A percentile compares a stretch with the other conserved stretches of the same genome.
Conservation (phyloP, 1,140 invertebrate genomes). For the Cephus cinctus region DNA sequence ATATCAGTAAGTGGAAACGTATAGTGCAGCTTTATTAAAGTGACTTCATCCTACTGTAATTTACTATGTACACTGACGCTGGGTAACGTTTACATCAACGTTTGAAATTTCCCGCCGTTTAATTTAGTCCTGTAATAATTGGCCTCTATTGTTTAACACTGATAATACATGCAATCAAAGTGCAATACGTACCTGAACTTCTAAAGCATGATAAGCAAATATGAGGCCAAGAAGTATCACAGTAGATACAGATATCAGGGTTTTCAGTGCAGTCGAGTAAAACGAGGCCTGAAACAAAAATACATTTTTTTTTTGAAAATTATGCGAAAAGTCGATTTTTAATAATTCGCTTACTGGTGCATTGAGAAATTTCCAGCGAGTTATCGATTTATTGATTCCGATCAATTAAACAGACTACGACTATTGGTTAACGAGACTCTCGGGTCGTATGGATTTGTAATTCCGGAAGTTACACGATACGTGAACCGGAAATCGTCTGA, state of each 20-base stretch:
- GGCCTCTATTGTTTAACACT: too few relatives aligned
- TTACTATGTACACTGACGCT: too few relatives aligned
- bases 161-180: conserved; percentile 14
- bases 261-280: conserved; percentile 96
- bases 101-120: too few relatives aligned
- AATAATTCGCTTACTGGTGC: background rate
- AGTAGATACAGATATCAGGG: conserved; percentile 97
- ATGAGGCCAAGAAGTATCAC: conserved; percentile 98
- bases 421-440: background rate
- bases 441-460: background rate
- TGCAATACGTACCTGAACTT: conserved; percentile 88
- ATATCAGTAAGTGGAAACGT: too few relatives aligned
- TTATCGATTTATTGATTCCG: background rate
- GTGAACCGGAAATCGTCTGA: background rate
- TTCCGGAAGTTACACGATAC: background rate
- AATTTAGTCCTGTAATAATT: too few relatives aligned
- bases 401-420: background rate
- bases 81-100: too few relatives aligned
- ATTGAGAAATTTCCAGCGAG: background rate
- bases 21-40: too few relatives aligned
- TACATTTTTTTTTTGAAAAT: too few relatives aligned
- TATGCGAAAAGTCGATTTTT: conserved; percentile 1
- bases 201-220: conserved; percentile 98
- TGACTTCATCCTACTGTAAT: too few relatives aligned
- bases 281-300: conserved; percentile 83